phyloP scores from a whole-genome alignment of 2,888 invertebrate genomes.

The Macrophya annulata region DNA sequence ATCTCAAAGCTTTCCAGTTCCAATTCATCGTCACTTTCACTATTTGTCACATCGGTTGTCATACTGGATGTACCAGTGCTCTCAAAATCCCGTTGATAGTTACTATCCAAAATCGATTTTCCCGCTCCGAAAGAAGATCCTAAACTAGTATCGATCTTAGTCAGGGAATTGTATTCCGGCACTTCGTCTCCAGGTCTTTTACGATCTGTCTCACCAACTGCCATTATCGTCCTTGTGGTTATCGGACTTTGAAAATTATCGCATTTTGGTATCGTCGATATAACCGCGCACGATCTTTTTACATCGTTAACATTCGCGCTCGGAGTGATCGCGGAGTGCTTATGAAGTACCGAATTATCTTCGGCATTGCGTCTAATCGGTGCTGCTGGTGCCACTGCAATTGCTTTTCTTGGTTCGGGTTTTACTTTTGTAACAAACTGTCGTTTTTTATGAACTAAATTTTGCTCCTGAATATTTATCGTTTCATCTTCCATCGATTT shows the following conservation, averaged over 20 bases:
- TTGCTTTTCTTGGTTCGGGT: background rate
- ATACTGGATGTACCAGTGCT: background rate
- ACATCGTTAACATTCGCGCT: background rate
- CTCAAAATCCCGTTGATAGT: slow-evolving; percentile 4
- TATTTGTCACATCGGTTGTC: background rate
- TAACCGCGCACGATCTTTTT: slow-evolving; percentile 67
- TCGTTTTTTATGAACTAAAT: background rate
- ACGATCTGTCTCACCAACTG: background rate
- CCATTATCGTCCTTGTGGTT: background rate
- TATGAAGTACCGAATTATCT: background rate
- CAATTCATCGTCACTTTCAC: slow-evolving; percentile 29
- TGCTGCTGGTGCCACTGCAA: background rate
- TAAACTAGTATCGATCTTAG: background rate
- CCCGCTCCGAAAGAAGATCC: slow-evolving; percentile 7
- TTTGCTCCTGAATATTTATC: background rate
- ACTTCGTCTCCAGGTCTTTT: background rate
- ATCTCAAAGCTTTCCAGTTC: slow-evolving; percentile 31
- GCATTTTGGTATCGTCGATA: slow-evolving; percentile 74
- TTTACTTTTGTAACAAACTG: background rate
- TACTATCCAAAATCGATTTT: background rate
- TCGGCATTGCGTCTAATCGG: background rate
- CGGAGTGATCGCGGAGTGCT: background rate
- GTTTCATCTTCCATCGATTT: background rate
- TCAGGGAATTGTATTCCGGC: background rate
- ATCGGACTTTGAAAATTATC: slow-evolving; percentile 60